phyloP scores from a whole-genome alignment of 1,140 invertebrate species.

The Daktulosphaira vitifoliae region DNA sequence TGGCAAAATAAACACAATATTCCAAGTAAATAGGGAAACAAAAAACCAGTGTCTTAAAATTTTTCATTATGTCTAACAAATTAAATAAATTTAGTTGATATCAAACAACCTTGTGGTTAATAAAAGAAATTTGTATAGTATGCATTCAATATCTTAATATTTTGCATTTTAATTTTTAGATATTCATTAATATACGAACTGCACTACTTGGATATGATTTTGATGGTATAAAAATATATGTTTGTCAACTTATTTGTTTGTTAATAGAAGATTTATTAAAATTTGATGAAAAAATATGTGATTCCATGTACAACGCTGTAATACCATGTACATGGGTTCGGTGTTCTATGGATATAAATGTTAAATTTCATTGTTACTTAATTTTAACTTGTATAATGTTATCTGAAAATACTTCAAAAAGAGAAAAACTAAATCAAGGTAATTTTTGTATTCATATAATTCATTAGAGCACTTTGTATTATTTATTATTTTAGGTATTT shows the following conservation, averaged over 20 bases:
- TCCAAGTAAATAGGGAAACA: no score
- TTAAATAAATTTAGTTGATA: no score
- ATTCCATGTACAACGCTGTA: slow-evolving; percentile 6
- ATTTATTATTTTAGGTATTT: neutral
- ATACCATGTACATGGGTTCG: slow-evolving; percentile 13
- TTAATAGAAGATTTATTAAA: slow-evolving; percentile 4
- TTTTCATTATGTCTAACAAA: no score
- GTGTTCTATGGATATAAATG: slow-evolving; percentile 26
- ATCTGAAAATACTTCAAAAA: slow-evolving; percentile 3
- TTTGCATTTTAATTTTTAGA: neutral
- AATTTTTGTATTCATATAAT: no score
- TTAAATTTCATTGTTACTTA: slow-evolving; percentile 24
- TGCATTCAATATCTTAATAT: no score
- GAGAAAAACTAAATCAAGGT: slow-evolving; percentile 27
- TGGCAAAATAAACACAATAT: no score
- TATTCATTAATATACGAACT: slow-evolving; percentile 3
- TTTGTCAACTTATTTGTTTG: slow-evolving; percentile 12
- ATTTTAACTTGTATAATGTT: slow-evolving; percentile 21
- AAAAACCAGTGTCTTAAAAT: no score
- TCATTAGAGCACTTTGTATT: no score
- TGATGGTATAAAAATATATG: slow-evolving; percentile 17
- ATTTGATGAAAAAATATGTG: slow-evolving; percentile 1
- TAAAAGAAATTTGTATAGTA: no score
- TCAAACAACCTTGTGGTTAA: no score
- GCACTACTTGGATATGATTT: neutral